Percentiles rank a stretch among this genome's conserved stretches.
These are phyloP conservation scores for Globia sparganii DNA, from an alignment of 2,888 invertebrate genomes.

Conservation along the genomic window DNA sequence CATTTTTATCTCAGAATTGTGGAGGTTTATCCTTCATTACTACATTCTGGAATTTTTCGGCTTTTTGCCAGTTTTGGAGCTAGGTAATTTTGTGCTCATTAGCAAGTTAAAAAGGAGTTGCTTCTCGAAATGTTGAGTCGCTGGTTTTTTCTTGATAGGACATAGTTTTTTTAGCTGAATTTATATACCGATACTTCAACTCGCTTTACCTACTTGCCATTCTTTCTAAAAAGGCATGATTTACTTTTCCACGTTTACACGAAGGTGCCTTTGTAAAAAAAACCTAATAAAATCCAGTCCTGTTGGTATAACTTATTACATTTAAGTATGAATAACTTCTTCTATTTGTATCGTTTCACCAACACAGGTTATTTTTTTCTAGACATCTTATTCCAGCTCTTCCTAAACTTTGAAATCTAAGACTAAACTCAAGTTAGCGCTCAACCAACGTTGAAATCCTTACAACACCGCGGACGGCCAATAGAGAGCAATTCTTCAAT, in stretches of 20 bases:
- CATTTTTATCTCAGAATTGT: conserved; percentile 39
- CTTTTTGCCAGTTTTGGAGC: conserved; percentile 31
- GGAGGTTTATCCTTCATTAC: conserved; percentile 60
- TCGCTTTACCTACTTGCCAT: too few relatives aligned
- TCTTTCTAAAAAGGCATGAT: not conserved
- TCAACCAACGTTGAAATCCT: conserved; percentile 73
- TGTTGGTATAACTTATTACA: not conserved
- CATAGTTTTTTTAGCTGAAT: not conserved
- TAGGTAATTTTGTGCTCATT: conserved; percentile 40
- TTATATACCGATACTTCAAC: not conserved
- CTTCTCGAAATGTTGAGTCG: conserved; percentile 21
- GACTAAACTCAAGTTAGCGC: conserved; percentile 58
- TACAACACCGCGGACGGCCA: conserved; percentile 71
- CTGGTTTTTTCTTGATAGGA: not conserved
- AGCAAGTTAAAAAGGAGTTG: conserved; percentile 21
- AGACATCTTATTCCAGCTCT: conserved; percentile 6
- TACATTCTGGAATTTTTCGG: conserved; percentile 42
- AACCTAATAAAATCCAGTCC: too few relatives aligned
- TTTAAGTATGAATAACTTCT: not conserved
- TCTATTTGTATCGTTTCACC: not conserved
- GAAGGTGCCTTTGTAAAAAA: not conserved
- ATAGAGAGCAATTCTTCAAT: conserved; percentile 65
- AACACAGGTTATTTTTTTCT: not conserved
- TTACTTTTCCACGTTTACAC: not conserved
- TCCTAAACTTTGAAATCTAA: conserved; percentile 53